A percentile compares a stretch with the other conserved stretches of the same genome.
Evolutionary conservation across 2,888 invertebrate species (phyloP).

Genomic region (Diadegma fenestrale): DNA sequence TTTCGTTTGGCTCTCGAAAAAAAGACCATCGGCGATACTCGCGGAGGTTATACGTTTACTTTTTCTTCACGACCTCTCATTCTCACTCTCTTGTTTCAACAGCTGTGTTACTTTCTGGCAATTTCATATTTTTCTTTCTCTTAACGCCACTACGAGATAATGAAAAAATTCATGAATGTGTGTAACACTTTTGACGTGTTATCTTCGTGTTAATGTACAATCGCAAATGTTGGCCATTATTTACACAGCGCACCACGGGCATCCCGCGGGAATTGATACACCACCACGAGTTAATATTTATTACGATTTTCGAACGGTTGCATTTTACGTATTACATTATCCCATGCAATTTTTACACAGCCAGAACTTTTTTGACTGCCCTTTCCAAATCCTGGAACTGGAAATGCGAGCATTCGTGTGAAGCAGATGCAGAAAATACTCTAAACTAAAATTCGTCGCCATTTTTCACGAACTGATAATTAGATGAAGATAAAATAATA

Average conservation of each 20-base stretch:
- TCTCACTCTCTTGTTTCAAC: neutral
- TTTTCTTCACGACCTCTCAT: slow-evolving; percentile 12
- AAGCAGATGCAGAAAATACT: neutral
- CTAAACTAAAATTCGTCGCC: neutral
- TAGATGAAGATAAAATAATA: neutral
- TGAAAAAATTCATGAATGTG: neutral
- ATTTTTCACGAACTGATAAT: neutral
- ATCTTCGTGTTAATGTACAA: neutral
- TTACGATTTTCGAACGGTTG: too few relatives aligned
- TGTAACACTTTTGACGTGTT: neutral
- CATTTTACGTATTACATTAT: too few relatives aligned
- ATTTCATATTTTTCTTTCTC: neutral
- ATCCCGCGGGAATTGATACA: neutral
- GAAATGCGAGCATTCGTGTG: neutral
- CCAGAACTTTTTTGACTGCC: too few relatives aligned
- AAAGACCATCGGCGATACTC: slow-evolving; percentile 69
- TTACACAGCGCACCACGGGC: neutral
- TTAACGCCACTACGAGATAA: neutral
- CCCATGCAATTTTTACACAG: too few relatives aligned
- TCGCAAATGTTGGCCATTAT: neutral
- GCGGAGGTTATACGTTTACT: slow-evolving; percentile 9
- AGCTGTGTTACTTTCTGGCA: neutral
- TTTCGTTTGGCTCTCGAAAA: slow-evolving; percentile 54
- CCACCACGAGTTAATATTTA: neutral
- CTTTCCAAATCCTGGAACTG: too few relatives aligned